These are phyloP conservation scores for Siderastrea radians DNA, from an alignment of 92 coral and sea anemone genomes.

Conservation along the genomic window DNA sequence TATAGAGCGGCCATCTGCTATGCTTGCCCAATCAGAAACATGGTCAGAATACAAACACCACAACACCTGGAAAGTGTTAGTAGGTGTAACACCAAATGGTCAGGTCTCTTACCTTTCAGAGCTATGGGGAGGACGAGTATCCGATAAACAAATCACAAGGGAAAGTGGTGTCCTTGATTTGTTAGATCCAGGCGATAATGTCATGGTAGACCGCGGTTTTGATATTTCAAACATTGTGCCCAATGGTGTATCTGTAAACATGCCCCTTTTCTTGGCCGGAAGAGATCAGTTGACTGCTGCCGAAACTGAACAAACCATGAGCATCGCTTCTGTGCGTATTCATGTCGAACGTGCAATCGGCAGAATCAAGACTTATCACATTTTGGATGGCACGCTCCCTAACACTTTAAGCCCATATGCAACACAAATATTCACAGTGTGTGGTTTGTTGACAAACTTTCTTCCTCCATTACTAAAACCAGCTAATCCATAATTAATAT, in stretches of 20 bases:
- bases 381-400: conserved; percentile 63
- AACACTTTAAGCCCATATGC: conserved; percentile 50
- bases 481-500: conserved; percentile 11
- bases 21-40: conserved; percentile 69
- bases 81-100: conserved; percentile 64
- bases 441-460: conserved; percentile 58
- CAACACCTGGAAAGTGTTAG: conserved; percentile 62
- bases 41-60: conserved; percentile 69
- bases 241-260: conserved; percentile 62
- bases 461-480: conserved; percentile 72
- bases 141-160: conserved; percentile 64
- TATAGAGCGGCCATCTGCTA: conserved; percentile 67
- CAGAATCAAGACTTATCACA: conserved; percentile 66
- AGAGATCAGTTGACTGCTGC: conserved; percentile 63
- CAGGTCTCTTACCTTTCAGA: conserved; percentile 57
- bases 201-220: conserved; percentile 80
- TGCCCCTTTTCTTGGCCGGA: conserved; percentile 75
- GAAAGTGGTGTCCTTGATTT: conserved; percentile 59
- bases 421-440: conserved; percentile 63
- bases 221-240: conserved; percentile 67
- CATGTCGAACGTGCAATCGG: conserved; percentile 78
- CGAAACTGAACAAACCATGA: conserved; percentile 59
- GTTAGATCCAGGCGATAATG: conserved; percentile 69
- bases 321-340: conserved; percentile 65
- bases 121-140: conserved; percentile 70